These are phyloP conservation scores for Thamnaconus septentrionalis DNA, from an alignment of 2,113 vertebrate species.

Conservation along the genomic window DNA sequence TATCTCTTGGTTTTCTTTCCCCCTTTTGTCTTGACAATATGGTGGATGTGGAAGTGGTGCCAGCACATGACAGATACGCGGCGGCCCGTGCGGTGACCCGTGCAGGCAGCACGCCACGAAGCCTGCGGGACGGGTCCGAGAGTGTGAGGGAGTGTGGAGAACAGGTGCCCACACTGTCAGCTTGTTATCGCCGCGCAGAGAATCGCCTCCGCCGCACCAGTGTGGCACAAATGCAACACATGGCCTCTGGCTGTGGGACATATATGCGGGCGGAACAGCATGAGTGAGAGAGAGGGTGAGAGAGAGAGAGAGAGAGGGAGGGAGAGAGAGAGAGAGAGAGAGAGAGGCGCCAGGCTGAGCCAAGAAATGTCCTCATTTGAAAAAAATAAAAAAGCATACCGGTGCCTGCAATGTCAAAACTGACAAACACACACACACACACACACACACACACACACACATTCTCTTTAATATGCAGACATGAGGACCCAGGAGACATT, in stretches of 20 bases:
- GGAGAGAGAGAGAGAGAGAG: too few species aligned
- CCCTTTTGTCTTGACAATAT: too few species aligned
- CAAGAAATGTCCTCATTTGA: too few species aligned
- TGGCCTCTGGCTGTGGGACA: conserved; percentile 52
- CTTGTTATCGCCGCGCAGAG: conserved; percentile 65
- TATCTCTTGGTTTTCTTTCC: too few species aligned
- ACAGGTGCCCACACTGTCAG: conserved; percentile 65
- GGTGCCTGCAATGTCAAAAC: too few species aligned
- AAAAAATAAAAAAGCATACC: too few species aligned
- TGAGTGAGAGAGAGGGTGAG: not conserved
- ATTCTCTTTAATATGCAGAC: too few species aligned
- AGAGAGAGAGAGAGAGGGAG: not conserved
- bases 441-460: too few species aligned
- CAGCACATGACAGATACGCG: conserved; percentile 43
- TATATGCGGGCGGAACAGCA: conserved; percentile 39
- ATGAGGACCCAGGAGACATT: too few species aligned
- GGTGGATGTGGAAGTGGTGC: conserved; percentile 11
- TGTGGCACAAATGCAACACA: conserved; percentile 62
- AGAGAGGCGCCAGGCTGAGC: too few species aligned
- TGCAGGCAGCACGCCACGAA: conserved; percentile 35
- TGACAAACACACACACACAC: too few species aligned
- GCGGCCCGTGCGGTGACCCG: conserved; percentile 48
- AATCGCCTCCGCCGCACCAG: conserved; percentile 40
- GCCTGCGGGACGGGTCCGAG: conserved; percentile 28
- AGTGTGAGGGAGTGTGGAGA: conserved; percentile 37